These are phyloP conservation scores for Iselma pallidipennis DNA, from an alignment of 2,888 invertebrate species.

Conservation along the genomic window DNA sequence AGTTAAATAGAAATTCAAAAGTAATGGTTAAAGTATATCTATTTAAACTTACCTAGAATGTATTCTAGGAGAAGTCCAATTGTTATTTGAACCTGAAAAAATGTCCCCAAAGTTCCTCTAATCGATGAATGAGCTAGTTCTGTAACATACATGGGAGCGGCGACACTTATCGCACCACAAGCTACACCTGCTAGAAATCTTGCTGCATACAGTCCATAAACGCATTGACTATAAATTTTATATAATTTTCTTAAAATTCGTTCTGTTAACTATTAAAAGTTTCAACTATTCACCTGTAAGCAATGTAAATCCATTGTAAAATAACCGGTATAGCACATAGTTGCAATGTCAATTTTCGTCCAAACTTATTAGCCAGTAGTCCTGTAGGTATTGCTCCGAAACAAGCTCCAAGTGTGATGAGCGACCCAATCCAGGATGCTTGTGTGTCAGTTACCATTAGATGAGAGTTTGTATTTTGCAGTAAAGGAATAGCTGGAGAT, in stretches of 20 bases:
- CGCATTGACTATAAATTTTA: slow-evolving; percentile 33
- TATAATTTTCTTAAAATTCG: not conserved
- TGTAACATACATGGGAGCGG: slow-evolving; percentile 67
- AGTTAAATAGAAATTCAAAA: too few species aligned
- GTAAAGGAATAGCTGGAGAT: slow-evolving; percentile 59
- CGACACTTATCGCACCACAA: slow-evolving; percentile 66
- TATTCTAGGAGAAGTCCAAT: slow-evolving; percentile 68
- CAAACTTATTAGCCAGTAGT: slow-evolving; percentile 60
- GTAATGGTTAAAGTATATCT: too few species aligned
- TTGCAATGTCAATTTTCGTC: slow-evolving; percentile 61
- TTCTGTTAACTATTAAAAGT: not conserved
- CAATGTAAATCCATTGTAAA: slow-evolving; percentile 62
- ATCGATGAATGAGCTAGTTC: slow-evolving; percentile 67
- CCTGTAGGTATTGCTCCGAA: slow-evolving; percentile 63
- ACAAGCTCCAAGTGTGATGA: slow-evolving; percentile 62
- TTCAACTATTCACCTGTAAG: slow-evolving; percentile 55
- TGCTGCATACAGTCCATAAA: slow-evolving; percentile 58
- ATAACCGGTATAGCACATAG: slow-evolving; percentile 60
- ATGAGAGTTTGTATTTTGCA: slow-evolving; percentile 42
- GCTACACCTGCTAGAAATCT: slow-evolving; percentile 67
- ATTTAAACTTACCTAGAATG: slow-evolving; percentile 59
- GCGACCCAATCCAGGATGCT: slow-evolving; percentile 62
- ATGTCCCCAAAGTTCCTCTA: slow-evolving; percentile 68
- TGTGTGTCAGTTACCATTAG: slow-evolving; percentile 44
- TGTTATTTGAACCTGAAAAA: slow-evolving; percentile 70